Conservation (phyloP, 2,888 invertebrate species). For the Nemotelus nigrinus region DNA sequence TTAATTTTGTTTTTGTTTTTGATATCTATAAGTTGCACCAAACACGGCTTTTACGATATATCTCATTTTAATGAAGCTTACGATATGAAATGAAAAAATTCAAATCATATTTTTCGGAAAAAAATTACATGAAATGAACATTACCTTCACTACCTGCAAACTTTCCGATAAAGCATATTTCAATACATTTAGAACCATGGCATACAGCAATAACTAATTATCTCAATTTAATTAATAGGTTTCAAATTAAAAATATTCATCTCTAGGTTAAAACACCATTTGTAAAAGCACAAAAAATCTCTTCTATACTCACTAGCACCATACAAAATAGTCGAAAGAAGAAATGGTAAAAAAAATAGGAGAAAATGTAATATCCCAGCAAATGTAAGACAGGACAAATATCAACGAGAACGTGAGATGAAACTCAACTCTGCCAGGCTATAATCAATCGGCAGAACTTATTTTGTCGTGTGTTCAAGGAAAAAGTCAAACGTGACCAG, state of each 20-base stretch:
- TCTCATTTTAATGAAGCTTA: too few species aligned
- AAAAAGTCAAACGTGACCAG: constrained; percentile 49
- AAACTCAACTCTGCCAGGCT: constrained; percentile 46
- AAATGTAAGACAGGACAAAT: constrained; percentile 49
- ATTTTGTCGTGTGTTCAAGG: constrained; percentile 37
- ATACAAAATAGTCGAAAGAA: not conserved
- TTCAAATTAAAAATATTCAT: not conserved
- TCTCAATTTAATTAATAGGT: too few species aligned
- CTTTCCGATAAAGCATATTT: too few species aligned
- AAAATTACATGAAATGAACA: too few species aligned
- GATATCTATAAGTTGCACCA: too few species aligned
- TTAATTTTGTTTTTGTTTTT: too few species aligned
- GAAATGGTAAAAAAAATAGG: constrained; percentile 34
- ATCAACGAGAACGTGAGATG: constrained; percentile 50
- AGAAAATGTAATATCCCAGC: constrained; percentile 47
- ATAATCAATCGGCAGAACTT: constrained; percentile 48
- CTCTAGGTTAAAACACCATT: constrained; percentile 45
- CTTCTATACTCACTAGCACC: constrained; percentile 29
- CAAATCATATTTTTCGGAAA: too few species aligned
- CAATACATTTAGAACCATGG: too few species aligned
- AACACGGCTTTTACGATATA: too few species aligned
- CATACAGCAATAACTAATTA: too few species aligned
- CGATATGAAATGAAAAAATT: too few species aligned
- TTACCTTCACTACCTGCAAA: too few species aligned
- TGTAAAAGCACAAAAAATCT: constrained; percentile 25